Conservation (phyloP, 2,113 vertebrate genomes). For the Sturnus vulgaris region DNA sequence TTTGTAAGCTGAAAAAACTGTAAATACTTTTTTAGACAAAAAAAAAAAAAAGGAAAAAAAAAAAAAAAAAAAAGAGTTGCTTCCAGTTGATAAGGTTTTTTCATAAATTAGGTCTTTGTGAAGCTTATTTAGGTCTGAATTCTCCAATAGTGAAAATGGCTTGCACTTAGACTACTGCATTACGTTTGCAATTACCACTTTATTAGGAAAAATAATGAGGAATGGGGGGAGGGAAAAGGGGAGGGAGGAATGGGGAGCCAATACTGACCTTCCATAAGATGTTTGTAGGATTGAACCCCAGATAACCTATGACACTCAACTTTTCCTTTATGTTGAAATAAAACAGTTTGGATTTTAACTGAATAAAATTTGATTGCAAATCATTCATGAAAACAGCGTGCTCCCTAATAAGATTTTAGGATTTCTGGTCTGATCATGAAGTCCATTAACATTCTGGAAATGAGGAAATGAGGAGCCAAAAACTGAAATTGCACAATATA, state of each 20-base stretch:
- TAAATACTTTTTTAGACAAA: constrained; percentile 57
- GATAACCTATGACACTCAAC: neutral
- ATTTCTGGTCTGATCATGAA: constrained; percentile 59
- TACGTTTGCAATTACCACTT: constrained; percentile 51
- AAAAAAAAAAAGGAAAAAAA: neutral
- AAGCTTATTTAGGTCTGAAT: constrained; percentile 29
- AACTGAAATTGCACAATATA: constrained; percentile 63
- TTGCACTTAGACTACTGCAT: constrained; percentile 50
- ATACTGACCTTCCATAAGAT: constrained; percentile 48
- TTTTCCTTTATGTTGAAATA: constrained; percentile 41
- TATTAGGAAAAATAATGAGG: constrained; percentile 23
- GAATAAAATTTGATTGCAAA: constrained; percentile 24
- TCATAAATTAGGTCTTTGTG: constrained; percentile 25
- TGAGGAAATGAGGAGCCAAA: constrained; percentile 52
- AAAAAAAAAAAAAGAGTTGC: neutral
- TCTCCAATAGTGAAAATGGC: constrained; percentile 61
- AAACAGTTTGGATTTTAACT: constrained; percentile 45
- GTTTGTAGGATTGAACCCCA: constrained; percentile 53
- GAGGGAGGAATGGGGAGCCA: constrained; percentile 19
- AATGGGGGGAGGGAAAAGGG: neutral
- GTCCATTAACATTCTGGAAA: constrained; percentile 49
- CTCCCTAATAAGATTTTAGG: constrained; percentile 36
- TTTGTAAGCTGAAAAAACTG: constrained; percentile 52
- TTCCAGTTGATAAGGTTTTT: neutral
- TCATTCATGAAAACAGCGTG: constrained; percentile 23